phyloP scores from a whole-genome alignment of 2,888 invertebrate species.

The Heliconius ethilla region DNA sequence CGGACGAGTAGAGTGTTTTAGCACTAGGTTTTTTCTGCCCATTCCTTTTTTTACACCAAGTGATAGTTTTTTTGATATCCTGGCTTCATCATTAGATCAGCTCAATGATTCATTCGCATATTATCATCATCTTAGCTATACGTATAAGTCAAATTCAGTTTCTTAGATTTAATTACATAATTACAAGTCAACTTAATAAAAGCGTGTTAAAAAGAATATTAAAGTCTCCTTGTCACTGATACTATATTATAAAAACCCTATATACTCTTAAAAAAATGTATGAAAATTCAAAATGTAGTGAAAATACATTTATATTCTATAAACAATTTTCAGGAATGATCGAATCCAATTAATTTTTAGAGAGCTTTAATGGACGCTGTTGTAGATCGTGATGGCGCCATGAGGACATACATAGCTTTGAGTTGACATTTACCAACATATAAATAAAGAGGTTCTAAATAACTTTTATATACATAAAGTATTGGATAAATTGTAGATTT shows the following conservation, averaged over 20 bases:
- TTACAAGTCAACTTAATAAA: too few relatives aligned
- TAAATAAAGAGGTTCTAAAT: not conserved
- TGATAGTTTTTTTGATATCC: too few relatives aligned
- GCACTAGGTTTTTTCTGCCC: too few relatives aligned
- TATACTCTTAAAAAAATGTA: not conserved
- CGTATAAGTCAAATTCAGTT: not conserved
- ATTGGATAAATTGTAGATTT: too few relatives aligned
- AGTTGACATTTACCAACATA: not conserved
- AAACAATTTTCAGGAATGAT: not conserved
- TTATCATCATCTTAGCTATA: not conserved
- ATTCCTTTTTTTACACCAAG: too few relatives aligned
- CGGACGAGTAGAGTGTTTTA: too few relatives aligned
- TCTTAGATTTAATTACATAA: too few relatives aligned
- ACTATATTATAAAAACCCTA: too few relatives aligned
- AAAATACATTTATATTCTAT: not conserved
- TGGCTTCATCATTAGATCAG: too few relatives aligned
- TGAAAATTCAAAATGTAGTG: not conserved
- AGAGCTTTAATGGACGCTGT: conserved; percentile 15
- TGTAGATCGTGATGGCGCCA: conserved; percentile 8
- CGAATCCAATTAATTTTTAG: conserved; percentile 20
- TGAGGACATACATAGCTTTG: not conserved
- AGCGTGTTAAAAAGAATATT: too few relatives aligned
- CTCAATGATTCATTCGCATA: too few relatives aligned
- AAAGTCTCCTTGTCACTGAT: too few relatives aligned
- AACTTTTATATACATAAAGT: not conserved